These are phyloP conservation scores for Pangasianodon gigas DNA, from an alignment of 2,113 vertebrate genomes.

Conservation along the genomic window DNA sequence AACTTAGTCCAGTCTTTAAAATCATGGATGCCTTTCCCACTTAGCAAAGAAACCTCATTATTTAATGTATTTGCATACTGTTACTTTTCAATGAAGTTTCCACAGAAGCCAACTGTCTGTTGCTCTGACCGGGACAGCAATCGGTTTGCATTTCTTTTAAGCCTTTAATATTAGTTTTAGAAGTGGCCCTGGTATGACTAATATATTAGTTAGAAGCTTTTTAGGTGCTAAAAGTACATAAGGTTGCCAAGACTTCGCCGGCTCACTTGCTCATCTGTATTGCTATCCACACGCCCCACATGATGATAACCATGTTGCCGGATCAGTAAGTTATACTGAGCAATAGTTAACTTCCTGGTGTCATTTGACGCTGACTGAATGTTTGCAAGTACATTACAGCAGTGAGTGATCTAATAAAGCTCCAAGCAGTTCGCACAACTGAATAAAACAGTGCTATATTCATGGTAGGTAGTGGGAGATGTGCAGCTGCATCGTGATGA, in stretches of 20 bases:
- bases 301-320: not conserved
- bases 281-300: not conserved
- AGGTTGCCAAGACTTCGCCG: not conserved
- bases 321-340: not conserved
- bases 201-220: not conserved
- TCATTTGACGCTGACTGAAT: not conserved
- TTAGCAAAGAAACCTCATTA: not conserved
- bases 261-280: not conserved
- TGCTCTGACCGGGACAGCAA: not conserved
- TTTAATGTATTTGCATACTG: not conserved
- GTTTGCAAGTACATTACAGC: not conserved
- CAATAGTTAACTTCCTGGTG: not conserved
- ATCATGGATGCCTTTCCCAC: conserved; percentile 4
- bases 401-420: not conserved
- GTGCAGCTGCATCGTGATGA: conserved; percentile 19
- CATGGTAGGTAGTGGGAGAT: conserved; percentile 3
- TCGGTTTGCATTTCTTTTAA: not conserved
- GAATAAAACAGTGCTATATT: not conserved
- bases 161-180: not conserved
- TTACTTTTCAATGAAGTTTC: not conserved
- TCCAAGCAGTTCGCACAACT: not conserved
- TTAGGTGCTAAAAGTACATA: not conserved
- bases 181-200: not conserved
- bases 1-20: conserved; percentile 10
- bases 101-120: not conserved